Evolutionary conservation across 2,888 invertebrate genomes (phyloP), one percentile per base, ranked within the genome.

Genomic region (Netelia inedita): DNA sequence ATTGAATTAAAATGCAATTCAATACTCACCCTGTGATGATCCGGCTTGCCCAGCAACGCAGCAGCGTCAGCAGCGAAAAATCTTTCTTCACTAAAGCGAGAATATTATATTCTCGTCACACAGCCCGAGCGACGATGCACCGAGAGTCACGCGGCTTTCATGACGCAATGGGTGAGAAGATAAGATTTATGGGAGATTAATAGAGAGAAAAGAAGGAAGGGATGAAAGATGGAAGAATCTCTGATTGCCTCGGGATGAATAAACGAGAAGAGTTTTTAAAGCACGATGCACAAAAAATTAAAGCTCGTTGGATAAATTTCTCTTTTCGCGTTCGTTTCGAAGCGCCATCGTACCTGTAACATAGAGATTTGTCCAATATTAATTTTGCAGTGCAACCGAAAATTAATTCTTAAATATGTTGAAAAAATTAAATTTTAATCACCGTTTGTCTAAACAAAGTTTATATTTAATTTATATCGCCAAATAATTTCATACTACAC

Each of bases 1-100:
- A 46, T 46, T 46, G 10, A 46, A 46, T 46, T 46, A 2, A 46
- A 46, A 46, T 46, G 14, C 14, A 63, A 35, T n/a, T 63, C 6
- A 79, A 74, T 83, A 79, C 86, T 88, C 73, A 88, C 88, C 86
- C 85, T 83, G 80, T 86, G 82, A 84, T 86, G 83, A 82, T 85
- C 85, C 84, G 76, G 43, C 85, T 86, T 75, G 84, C 68, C 82
- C 81, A 85, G 79, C 83, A 86, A 87, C 83, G 85, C 86, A 83
- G 85, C 76, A 72, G 69, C n/a, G 2, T 2, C 23, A 35, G 35
- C 35, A 35, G 35, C 35, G 6, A 35, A 79, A 83, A 85, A 28
- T 57, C 57, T 72, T 35, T 9, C 9, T 35, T 23, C 35, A 9
- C 57, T 57, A 19, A 19, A 57, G 9, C 57, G 57, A 57, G 57